Conservation (phyloP, 2,113 vertebrate species). For the Cepphus grylle region DNA sequence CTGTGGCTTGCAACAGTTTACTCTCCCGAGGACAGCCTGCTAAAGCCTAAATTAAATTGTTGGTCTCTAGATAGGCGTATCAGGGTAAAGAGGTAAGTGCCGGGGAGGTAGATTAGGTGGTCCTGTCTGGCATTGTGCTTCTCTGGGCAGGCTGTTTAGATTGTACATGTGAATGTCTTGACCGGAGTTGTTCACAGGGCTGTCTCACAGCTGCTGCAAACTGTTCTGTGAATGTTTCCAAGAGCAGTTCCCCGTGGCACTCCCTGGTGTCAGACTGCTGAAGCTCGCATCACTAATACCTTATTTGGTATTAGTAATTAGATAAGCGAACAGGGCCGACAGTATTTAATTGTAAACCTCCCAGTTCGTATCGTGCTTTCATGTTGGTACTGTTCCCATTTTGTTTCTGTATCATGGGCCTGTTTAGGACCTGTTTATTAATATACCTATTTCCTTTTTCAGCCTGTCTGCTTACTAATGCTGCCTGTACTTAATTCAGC, state of each 20-base stretch:
- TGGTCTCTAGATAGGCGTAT: neutral
- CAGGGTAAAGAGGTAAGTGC: neutral
- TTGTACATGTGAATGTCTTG: neutral
- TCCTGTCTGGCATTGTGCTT: neutral
- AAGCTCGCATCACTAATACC: neutral
- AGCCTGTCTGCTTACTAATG: neutral
- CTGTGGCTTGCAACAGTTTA: neutral
- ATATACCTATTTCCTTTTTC: neutral
- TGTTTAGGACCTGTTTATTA: neutral
- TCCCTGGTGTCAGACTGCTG: neutral
- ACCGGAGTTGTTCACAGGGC: neutral
- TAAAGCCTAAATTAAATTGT: neutral
- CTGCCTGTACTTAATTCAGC: neutral
- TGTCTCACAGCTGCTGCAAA: neutral
- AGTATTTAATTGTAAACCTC: neutral
- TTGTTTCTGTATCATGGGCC: neutral
- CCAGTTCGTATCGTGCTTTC: neutral
- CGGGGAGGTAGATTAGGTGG: neutral
- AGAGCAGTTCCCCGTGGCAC: neutral
- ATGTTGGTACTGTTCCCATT: neutral
- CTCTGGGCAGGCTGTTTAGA: neutral
- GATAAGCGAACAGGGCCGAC: neutral
- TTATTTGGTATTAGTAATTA: neutral
- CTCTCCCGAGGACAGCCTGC: neutral
- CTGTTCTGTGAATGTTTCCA: neutral